A percentile compares a stretch with the other conserved stretches of the same genome.
Evolutionary conservation across 2,888 invertebrate genomes (phyloP).

Genomic region (Drosophila mimetica): DNA sequence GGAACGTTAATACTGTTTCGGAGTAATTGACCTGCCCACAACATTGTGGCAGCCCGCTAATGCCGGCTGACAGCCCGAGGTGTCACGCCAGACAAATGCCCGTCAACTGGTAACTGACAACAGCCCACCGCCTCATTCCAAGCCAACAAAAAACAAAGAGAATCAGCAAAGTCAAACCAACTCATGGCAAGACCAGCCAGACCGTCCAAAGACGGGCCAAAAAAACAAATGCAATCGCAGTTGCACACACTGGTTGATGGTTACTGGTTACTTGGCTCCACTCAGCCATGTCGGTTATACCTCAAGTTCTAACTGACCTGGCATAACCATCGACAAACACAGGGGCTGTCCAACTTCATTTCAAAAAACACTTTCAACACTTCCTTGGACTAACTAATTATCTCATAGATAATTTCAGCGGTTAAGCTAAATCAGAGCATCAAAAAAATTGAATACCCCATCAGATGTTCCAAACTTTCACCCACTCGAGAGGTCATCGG

Average conservation of each 20-base stretch:
- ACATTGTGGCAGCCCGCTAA: conserved; percentile 10
- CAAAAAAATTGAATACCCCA: too few relatives aligned
- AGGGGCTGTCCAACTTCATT: background rate
- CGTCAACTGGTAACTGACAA: conserved; percentile 44
- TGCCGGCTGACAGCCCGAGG: conserved; percentile 56
- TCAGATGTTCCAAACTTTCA: conserved; percentile 5
- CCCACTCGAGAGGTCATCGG: background rate
- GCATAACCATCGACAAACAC: background rate
- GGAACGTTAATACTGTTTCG: background rate
- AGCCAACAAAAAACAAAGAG: conserved; percentile 1
- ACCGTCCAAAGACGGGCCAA: conserved; percentile 41
- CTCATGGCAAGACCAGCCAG: conserved; percentile 28
- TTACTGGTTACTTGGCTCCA: background rate
- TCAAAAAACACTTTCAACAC: background rate
- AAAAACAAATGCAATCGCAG: conserved; percentile 54
- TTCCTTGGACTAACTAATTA: background rate
- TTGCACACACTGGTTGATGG: conserved; percentile 16
- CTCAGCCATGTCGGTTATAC: background rate
- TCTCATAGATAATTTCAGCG: too few relatives aligned
- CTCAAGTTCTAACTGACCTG: background rate
- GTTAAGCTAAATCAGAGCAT: too few relatives aligned
- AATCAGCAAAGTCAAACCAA: conserved; percentile 17
- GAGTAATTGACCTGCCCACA: conserved; percentile 5
- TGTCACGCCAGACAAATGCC: conserved; percentile 69
- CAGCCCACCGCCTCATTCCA: background rate